A percentile compares a stretch with the other conserved stretches of the same genome.
phyloP scores from a whole-genome alignment of 1,140 invertebrate species.

The Myzus persicae region DNA sequence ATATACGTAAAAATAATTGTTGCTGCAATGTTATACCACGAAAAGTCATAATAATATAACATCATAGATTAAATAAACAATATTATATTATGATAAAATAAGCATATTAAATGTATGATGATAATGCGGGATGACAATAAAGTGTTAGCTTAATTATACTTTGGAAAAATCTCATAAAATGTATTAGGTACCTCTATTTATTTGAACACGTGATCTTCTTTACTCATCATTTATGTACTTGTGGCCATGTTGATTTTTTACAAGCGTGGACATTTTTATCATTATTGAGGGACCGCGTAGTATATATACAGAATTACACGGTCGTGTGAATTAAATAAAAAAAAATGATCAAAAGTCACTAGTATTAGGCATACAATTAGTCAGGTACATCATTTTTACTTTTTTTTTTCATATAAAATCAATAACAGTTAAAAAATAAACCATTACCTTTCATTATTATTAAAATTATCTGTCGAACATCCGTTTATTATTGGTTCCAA shows the following conservation, averaged over 20 bases:
- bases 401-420: background rate
- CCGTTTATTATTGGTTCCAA: background rate
- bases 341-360: background rate
- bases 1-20: background rate
- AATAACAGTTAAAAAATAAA: background rate
- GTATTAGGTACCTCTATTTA: background rate
- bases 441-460: background rate
- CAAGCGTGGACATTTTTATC: background rate
- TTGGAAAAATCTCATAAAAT: background rate
- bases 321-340: background rate
- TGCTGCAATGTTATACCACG: background rate
- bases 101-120: background rate
- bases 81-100: background rate
- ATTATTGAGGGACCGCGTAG: background rate
- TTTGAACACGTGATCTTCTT: background rate
- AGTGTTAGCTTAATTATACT: background rate
- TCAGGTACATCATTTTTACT: background rate
- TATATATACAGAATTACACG: background rate
- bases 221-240: background rate
- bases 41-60: background rate
- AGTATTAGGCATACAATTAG: background rate
- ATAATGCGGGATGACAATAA: background rate
- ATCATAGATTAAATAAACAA: background rate
- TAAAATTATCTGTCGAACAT: background rate
- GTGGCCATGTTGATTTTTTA: background rate